phyloP scores from a whole-genome alignment of 2,888 invertebrate species.

The Taphrorychus bicolor region DNA sequence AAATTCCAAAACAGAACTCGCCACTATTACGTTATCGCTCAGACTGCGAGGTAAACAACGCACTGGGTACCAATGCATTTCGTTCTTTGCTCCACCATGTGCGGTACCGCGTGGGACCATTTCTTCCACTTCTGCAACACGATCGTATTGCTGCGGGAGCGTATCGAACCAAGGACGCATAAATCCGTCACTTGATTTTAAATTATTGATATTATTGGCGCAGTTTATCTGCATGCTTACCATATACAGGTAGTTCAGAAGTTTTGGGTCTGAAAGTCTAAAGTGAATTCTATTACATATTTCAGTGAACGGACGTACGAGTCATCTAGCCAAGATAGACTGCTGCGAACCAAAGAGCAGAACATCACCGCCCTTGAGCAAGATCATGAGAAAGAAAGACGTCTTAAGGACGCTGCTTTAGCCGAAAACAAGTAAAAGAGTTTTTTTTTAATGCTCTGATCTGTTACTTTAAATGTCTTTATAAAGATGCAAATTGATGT shows the following conservation, averaged over 20 bases:
- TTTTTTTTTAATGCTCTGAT: no score
- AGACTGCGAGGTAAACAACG: background rate
- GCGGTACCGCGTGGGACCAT: background rate
- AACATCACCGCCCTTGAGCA: constrained; percentile 67
- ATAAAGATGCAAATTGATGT: no score
- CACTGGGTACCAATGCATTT: background rate
- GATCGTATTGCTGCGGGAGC: background rate
- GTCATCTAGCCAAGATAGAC: constrained; percentile 62
- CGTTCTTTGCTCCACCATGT: background rate
- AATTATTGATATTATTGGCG: background rate
- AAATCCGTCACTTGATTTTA: background rate
- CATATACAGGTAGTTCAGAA: no score
- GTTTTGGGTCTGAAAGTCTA: background rate
- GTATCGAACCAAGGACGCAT: constrained; percentile 4
- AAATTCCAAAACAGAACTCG: background rate
- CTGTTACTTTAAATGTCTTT: no score
- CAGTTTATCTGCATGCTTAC: no score
- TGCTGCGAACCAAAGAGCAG: constrained; percentile 61
- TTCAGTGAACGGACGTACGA: constrained; percentile 52
- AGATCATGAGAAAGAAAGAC: constrained; percentile 65
- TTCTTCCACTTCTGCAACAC: background rate
- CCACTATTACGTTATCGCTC: background rate
- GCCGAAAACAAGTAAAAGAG: constrained; percentile 67
- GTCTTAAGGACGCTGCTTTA: constrained; percentile 66
- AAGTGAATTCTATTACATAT: constrained; percentile 9